Evolutionary conservation across 2,888 invertebrate species (phyloP).

Genomic region (Buathra laborator): DNA sequence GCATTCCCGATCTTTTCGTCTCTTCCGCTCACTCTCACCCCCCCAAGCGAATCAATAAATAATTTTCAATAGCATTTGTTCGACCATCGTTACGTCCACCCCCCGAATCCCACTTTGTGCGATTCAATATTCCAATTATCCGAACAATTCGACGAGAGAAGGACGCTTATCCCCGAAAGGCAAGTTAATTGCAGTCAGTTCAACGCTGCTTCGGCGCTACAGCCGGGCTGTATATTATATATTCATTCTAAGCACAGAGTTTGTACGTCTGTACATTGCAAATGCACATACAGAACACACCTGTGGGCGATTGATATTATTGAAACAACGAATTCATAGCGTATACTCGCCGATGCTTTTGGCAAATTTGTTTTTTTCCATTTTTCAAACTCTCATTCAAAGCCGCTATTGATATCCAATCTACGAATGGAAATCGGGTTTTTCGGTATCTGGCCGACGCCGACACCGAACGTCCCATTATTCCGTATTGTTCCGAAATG

Average conservation of each 20-base stretch:
- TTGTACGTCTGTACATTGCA: neutral
- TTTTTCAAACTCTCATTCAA: neutral
- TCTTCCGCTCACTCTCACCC: no score
- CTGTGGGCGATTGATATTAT: constrained; percentile 35
- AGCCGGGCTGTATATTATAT: neutral
- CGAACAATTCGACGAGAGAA: constrained; percentile 63
- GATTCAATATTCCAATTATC: constrained; percentile 74
- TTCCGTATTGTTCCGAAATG: no score
- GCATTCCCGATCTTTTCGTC: neutral
- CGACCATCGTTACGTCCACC: neutral
- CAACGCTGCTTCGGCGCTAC: neutral
- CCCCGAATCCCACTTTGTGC: neutral
- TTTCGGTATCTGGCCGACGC: no score
- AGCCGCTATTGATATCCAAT: neutral
- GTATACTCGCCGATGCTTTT: neutral
- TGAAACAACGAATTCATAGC: constrained; percentile 46
- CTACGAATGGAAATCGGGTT: neutral
- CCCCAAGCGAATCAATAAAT: constrained; percentile 24
- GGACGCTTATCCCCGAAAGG: constrained; percentile 66
- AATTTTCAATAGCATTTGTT: constrained; percentile 42
- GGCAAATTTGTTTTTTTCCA: neutral
- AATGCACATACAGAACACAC: neutral
- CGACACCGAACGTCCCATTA: no score
- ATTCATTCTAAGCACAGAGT: neutral
- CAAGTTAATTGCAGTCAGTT: constrained; percentile 70